phyloP scores from a whole-genome alignment of 2,888 invertebrate genomes.

The Hyles lineata region DNA sequence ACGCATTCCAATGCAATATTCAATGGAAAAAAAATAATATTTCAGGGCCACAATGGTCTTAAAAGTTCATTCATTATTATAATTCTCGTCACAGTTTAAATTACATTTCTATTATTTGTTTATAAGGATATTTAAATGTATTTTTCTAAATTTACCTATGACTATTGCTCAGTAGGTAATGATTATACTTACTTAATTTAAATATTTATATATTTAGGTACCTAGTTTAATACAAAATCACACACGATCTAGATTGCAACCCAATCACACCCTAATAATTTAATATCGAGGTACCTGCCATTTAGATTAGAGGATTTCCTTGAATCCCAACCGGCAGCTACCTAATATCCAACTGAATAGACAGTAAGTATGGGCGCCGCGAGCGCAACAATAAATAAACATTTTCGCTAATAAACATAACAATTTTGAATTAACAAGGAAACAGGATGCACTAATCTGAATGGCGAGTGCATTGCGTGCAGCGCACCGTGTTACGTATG shows the following conservation, averaged over 20 bases:
- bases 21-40: not conserved
- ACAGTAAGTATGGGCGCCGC: not conserved
- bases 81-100: not conserved
- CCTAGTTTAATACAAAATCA: too few species aligned
- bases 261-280: not conserved
- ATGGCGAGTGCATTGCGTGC: slow-evolving; percentile 29
- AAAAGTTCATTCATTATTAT: slow-evolving; percentile 2
- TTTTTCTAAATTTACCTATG: too few species aligned
- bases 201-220: too few species aligned
- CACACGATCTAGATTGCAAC: too few species aligned
- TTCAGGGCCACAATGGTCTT: not conserved
- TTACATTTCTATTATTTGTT: not conserved
- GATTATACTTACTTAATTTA: too few species aligned
- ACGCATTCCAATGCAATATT: slow-evolving; percentile 19
- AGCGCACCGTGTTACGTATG: slow-evolving; percentile 53
- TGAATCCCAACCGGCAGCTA: slow-evolving; percentile 9
- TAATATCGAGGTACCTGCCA: not conserved
- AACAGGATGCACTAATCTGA: slow-evolving; percentile 31
- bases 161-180: too few species aligned
- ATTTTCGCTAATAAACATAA: slow-evolving; percentile 19
- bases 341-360: not conserved
- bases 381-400: slow-evolving; percentile 14
- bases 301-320: slow-evolving; percentile 7
- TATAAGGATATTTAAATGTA: not conserved
- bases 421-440: slow-evolving; percentile 29